Evolutionary conservation across 2,797 vertebrate genomes (phyloP).

Genomic region (Propithecus deckenii): DNA sequence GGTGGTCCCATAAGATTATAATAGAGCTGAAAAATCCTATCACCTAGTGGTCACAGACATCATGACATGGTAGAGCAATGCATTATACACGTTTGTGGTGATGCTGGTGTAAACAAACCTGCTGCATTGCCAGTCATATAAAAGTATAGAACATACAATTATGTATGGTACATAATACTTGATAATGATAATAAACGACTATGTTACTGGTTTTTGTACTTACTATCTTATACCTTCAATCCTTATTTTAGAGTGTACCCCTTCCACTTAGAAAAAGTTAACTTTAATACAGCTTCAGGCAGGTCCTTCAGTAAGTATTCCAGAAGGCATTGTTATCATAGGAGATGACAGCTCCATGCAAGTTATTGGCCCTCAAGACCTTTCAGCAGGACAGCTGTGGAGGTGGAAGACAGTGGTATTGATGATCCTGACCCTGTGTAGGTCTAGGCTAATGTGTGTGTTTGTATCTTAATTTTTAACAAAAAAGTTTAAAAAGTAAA

Average conservation of each 20-base stretch:
- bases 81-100: neutral
- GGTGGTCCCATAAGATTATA: neutral
- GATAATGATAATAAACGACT: neutral
- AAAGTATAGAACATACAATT: neutral
- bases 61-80: too few species aligned
- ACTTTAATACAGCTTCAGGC: neutral
- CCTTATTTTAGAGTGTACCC: neutral
- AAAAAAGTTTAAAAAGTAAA: neutral
- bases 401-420: neutral
- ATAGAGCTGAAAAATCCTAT: neutral
- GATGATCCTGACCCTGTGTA: neutral
- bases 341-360: neutral
- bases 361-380: neutral
- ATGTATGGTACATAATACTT: neutral
- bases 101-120: neutral
- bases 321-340: neutral
- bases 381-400: neutral
- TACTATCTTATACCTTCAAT: neutral
- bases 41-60: neutral
- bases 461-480: neutral
- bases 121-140: neutral
- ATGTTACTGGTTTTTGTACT: neutral
- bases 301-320: neutral
- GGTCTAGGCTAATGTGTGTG: neutral
- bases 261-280: neutral